A percentile compares a stretch with the other conserved stretches of the same genome.
These are phyloP conservation scores for Pandemis corylana DNA, from an alignment of 2,888 invertebrate species.

Conservation along the genomic window DNA sequence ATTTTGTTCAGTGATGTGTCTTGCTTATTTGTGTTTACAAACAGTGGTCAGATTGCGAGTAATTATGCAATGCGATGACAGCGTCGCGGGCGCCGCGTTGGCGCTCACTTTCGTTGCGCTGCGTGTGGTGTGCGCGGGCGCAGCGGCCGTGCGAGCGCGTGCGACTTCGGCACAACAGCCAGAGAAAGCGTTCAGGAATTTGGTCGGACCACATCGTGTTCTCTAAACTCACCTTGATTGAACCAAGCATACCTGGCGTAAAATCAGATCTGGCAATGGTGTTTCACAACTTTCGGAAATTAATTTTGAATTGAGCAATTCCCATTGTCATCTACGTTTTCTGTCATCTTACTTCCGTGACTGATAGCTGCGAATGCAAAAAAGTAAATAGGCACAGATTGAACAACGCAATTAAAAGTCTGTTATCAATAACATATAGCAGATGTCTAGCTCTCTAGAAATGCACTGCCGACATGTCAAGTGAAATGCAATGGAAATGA, in stretches of 20 bases:
- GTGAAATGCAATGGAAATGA: conserved; percentile 64
- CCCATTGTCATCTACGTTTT: background rate
- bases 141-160: conserved; percentile 48
- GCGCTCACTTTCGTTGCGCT: conserved; percentile 80
- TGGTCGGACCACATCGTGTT: conserved; percentile 60
- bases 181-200: conserved; percentile 84
- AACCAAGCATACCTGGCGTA: conserved; percentile 14
- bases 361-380: background rate
- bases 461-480: conserved; percentile 69
- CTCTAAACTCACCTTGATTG: conserved; percentile 18
- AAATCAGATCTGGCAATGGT: background rate
- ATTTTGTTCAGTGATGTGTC: conserved; percentile 65
- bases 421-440: conserved; percentile 53
- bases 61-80: conserved; percentile 83
- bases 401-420: conserved; percentile 9
- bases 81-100: conserved; percentile 60
- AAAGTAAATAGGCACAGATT: background rate
- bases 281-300: background rate
- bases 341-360: background rate
- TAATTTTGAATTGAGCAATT: background rate
- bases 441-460: conserved; percentile 78
- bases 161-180: conserved; percentile 52
- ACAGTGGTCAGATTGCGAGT: conserved; percentile 78
- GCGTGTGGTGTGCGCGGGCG: conserved; percentile 56
- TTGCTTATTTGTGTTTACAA: conserved; percentile 80